Evolutionary conservation across 2,113 vertebrate species (phyloP).

Genomic region (Xiphias gladius): DNA sequence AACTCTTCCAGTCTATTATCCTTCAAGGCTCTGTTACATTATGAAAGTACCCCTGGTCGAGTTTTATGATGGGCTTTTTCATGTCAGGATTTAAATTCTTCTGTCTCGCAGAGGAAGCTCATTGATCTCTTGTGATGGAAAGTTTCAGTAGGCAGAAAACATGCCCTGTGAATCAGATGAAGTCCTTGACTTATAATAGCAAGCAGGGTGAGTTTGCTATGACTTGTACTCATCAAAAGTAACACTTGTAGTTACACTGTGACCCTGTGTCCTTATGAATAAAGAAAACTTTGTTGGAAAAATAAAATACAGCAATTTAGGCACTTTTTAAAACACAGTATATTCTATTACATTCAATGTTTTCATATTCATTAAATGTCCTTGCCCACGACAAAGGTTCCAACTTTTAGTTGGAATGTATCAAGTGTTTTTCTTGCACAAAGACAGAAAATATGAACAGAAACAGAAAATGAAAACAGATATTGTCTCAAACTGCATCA

Average conservation of each 20-base stretch:
- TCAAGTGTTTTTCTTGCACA: neutral
- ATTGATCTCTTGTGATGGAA: constrained; percentile 12
- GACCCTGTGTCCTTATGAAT: neutral
- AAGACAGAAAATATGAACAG: neutral
- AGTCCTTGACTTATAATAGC: constrained; percentile 14
- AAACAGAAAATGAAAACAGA: neutral
- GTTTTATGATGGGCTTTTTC: constrained; percentile 12
- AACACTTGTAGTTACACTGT: neutral
- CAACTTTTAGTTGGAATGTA: neutral
- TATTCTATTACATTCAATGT: neutral
- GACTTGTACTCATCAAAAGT: neutral
- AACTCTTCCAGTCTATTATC: constrained; percentile 9
- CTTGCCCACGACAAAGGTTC: neutral
- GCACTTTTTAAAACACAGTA: neutral
- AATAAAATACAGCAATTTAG: neutral
- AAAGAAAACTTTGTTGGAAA: neutral
- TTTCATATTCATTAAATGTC: constrained; percentile 25
- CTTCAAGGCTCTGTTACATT: constrained; percentile 21
- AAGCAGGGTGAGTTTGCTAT: neutral
- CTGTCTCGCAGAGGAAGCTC: neutral
- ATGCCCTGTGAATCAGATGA: constrained; percentile 27
- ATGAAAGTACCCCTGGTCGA: neutral
- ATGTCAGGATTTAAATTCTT: neutral
- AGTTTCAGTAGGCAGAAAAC: constrained; percentile 33
- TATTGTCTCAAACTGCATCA: neutral